Conservation (phyloP, 2,888 invertebrate species). For the Cheilosia urbana region DNA sequence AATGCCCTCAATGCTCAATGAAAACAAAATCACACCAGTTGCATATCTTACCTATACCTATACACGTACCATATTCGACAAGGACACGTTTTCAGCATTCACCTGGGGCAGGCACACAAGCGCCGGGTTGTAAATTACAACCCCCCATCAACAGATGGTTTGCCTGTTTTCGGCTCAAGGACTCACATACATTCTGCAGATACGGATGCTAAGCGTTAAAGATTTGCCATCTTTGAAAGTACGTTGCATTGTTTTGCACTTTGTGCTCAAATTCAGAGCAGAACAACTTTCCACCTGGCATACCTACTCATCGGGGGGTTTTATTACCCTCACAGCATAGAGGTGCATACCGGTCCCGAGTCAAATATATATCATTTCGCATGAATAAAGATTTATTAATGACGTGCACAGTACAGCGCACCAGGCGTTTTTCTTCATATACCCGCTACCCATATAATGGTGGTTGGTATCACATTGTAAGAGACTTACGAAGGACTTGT, state of each 20-base stretch:
- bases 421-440: too few species aligned
- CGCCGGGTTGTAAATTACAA: conserved; percentile 30
- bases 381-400: conserved; percentile 65
- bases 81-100: conserved; percentile 52
- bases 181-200: conserved; percentile 15
- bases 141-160: conserved; percentile 45
- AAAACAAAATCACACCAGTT: conserved; percentile 65
- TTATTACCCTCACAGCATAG: conserved; percentile 39
- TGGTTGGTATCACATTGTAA: conserved; percentile 11
- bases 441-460: not conserved
- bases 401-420: conserved; percentile 42
- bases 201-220: conserved; percentile 37
- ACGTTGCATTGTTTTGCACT: conserved; percentile 63
- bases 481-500: conserved; percentile 41
- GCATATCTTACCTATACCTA: conserved; percentile 25
- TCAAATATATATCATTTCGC: conserved; percentile 60
- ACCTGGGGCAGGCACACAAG: not conserved
- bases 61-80: conserved; percentile 11
- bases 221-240: conserved; percentile 65
- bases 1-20: conserved; percentile 63
- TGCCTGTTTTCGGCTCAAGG: conserved; percentile 9
- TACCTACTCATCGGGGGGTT: conserved; percentile 29
- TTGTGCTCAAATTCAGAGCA: conserved; percentile 46
- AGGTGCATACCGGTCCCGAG: conserved; percentile 32
- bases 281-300: conserved; percentile 39